Percentiles rank a stretch among this genome's conserved stretches.
These are phyloP conservation scores for Drosophila recens DNA, from an alignment of 2,888 invertebrate genomes.

Conservation along the genomic window DNA sequence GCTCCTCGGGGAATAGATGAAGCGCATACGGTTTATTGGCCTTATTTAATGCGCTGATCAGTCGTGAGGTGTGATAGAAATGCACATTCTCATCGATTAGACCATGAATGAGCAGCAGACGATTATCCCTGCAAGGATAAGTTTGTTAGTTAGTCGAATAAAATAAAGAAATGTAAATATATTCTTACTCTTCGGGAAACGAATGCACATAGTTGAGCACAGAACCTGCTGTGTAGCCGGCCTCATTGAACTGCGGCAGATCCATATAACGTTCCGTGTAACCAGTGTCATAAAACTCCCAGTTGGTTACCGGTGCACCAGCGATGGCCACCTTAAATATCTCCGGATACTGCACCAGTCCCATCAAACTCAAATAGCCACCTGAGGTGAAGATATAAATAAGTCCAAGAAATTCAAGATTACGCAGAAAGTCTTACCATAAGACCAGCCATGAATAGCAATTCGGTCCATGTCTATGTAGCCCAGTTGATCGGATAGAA, in stretches of 20 bases:
- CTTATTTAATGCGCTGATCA: conserved; percentile 95
- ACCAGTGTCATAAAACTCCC: conserved; percentile 99
- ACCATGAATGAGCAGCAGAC: conserved; percentile 97
- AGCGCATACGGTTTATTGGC: conserved; percentile 98
- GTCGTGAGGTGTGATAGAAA: conserved; percentile 96
- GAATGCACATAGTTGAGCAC: conserved; percentile 93
- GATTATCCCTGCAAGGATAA: conserved; percentile 89
- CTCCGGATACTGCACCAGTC: conserved; percentile 95
- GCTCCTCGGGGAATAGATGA: conserved; percentile 98
- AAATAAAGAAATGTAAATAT: neutral
- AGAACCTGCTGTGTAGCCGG: conserved; percentile 93
- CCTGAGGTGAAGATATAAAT: conserved; percentile 84
- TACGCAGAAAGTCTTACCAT: conserved; percentile 88
- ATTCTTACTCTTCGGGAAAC: conserved; percentile 95
- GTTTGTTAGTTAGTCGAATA: neutral
- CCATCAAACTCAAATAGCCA: conserved; percentile 98
- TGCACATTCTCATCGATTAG: conserved; percentile 99
- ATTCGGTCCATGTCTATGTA: conserved; percentile 96
- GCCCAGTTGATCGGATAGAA: conserved; percentile 92
- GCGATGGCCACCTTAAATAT: conserved; percentile 98
- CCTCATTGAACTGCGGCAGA: conserved; percentile 90
- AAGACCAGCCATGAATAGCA: conserved; percentile 99
- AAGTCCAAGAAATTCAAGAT: neutral
- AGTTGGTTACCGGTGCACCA: conserved; percentile 98
- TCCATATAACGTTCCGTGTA: conserved; percentile 99